These are phyloP conservation scores for Neodiprion pinetum DNA, from an alignment of 1,140 invertebrate species.

Conservation along the genomic window DNA sequence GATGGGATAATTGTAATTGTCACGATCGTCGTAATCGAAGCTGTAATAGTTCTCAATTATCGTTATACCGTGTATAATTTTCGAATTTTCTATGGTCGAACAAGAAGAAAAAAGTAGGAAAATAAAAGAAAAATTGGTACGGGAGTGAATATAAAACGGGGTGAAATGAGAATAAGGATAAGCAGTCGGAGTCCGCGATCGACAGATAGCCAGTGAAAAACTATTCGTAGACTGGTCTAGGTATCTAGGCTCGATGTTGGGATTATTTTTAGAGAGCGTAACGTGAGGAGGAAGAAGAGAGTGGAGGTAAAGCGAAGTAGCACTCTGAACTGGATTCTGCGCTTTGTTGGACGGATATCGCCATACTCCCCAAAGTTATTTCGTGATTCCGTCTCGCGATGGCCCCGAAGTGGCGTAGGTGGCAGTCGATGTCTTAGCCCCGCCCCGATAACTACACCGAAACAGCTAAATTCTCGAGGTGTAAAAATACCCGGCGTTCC, in stretches of 20 bases:
- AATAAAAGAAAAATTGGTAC: not conserved
- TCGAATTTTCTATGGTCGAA: not conserved
- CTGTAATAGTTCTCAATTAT: too few species aligned
- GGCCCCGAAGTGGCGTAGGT: not conserved
- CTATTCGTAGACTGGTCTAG: conserved; percentile 63
- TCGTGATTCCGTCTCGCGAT: not conserved
- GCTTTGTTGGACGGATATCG: conserved; percentile 1
- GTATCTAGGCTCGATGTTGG: conserved; percentile 63
- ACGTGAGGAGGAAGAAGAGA: conserved; percentile 53
- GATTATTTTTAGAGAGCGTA: conserved; percentile 62
- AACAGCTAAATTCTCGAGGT: too few species aligned
- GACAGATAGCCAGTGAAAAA: conserved; percentile 22
- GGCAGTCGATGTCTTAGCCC: not conserved
- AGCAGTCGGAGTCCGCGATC: not conserved
- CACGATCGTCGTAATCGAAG: too few species aligned
- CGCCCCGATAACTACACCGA: too few species aligned
- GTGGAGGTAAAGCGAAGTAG: conserved; percentile 22
- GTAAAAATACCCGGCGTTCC: too few species aligned
- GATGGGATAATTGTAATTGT: too few species aligned
- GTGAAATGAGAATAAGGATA: too few species aligned
- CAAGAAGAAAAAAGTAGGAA: not conserved
- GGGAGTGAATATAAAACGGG: not conserved
- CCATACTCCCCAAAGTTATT: not conserved
- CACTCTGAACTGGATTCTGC: conserved; percentile 1
- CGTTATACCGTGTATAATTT: too few species aligned